Evolutionary conservation across 2,113 vertebrate genomes (phyloP).

Genomic region (Gracilinanus agilis): DNA sequence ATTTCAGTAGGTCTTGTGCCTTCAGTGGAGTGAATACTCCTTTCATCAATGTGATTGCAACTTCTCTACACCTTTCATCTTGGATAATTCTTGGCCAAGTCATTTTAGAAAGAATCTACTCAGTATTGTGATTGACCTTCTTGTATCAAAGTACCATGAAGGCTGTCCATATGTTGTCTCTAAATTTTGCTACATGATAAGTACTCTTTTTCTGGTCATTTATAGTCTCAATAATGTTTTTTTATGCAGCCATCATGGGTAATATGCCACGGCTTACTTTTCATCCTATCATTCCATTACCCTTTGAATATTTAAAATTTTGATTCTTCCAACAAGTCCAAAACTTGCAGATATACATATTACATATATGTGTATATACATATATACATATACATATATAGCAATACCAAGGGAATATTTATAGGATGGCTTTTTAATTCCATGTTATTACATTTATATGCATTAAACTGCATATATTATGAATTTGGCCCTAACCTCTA

Average conservation of each 20-base stretch:
- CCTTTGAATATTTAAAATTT: neutral
- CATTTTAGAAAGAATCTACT: neutral
- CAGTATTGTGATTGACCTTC: neutral
- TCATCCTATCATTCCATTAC: neutral
- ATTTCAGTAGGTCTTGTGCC: neutral
- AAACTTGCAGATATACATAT: neutral
- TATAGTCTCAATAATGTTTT: neutral
- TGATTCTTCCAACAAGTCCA: neutral
- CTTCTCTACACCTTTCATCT: neutral
- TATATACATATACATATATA: neutral
- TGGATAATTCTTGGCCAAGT: neutral
- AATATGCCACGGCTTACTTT: neutral
- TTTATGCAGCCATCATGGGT: neutral
- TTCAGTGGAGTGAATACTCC: neutral
- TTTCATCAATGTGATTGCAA: neutral
- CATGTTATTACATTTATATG: neutral
- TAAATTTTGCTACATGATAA: neutral
- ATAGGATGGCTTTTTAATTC: neutral
- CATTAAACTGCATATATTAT: neutral
- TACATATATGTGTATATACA: too few species aligned
- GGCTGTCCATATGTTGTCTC: neutral
- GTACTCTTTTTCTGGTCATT: neutral
- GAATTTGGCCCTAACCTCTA: neutral
- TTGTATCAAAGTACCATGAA: neutral
- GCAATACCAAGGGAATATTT: neutral